Evolutionary conservation across 2,797 vertebrate species (phyloP).

Genomic region (Hyperoplus immaculatus): DNA sequence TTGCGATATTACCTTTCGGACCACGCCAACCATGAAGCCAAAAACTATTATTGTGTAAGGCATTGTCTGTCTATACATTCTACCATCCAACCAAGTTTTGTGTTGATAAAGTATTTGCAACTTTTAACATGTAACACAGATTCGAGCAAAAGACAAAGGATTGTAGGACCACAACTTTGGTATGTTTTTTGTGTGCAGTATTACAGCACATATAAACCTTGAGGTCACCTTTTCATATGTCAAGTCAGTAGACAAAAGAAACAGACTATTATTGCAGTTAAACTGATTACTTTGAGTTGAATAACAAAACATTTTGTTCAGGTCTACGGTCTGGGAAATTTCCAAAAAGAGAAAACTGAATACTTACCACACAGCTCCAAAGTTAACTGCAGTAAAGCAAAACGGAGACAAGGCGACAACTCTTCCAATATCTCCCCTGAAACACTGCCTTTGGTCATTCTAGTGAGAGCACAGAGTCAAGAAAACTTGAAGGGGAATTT

Average conservation of each 20-base stretch:
- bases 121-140: background rate
- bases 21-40: too few relatives aligned
- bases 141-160: background rate
- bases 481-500: slow-evolving; percentile 18
- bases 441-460: slow-evolving; percentile 36
- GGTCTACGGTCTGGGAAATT: background rate
- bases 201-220: background rate
- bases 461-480: slow-evolving; percentile 33
- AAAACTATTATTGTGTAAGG: background rate
- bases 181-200: background rate
- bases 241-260: too few relatives aligned
- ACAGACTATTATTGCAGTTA: background rate
- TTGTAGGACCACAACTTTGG: background rate
- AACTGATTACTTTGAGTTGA: background rate
- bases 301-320: background rate
- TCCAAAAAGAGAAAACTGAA: background rate
- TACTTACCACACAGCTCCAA: slow-evolving; percentile 65
- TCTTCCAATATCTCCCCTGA: slow-evolving; percentile 36
- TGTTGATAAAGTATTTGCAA: background rate
- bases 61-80: too few relatives aligned
- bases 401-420: slow-evolving; percentile 8
- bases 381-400: slow-evolving; percentile 18
- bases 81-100: background rate
- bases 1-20: too few relatives aligned
- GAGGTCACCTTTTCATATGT: background rate